Conservation (phyloP, 2,888 invertebrate species). For the Drosophila nr. fundita region DNA sequence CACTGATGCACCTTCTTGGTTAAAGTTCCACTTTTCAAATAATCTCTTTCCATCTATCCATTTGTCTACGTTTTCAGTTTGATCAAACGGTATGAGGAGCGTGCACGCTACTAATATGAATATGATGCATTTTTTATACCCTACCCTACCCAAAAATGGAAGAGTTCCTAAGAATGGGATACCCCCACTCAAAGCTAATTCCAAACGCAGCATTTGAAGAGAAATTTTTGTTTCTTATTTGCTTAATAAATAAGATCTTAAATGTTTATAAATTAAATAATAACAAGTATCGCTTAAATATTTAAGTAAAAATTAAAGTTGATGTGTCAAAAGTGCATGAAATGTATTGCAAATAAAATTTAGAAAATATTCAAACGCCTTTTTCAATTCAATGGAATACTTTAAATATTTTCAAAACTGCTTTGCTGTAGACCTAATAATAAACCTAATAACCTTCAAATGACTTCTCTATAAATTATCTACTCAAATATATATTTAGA, state of each 20-base stretch:
- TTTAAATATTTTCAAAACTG: background rate
- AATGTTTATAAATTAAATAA: slow-evolving; percentile 11
- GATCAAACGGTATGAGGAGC: slow-evolving; percentile 58
- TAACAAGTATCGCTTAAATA: slow-evolving; percentile 2
- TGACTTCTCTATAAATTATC: background rate
- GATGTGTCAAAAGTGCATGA: slow-evolving; percentile 27
- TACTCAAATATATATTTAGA: background rate
- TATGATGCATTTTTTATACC: slow-evolving; percentile 9
- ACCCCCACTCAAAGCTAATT: background rate
- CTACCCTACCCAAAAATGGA: background rate
- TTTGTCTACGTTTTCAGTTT: slow-evolving; percentile 50
- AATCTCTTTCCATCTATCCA: background rate
- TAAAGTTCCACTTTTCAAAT: background rate
- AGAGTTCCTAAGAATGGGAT: background rate
- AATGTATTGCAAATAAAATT: slow-evolving; percentile 30
- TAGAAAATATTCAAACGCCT: background rate
- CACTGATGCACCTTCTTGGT: slow-evolving; percentile 4
- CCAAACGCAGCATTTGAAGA: background rate
- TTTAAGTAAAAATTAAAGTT: slow-evolving; percentile 21
- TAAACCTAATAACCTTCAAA: background rate
- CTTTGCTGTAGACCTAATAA: background rate
- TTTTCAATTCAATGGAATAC: background rate
- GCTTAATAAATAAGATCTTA: slow-evolving; percentile 1
- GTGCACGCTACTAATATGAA: slow-evolving; percentile 56
- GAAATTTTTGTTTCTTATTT: background rate